phyloP scores from a whole-genome alignment of 2,113 vertebrate genomes.

The Eptatretus burgeri region DNA sequence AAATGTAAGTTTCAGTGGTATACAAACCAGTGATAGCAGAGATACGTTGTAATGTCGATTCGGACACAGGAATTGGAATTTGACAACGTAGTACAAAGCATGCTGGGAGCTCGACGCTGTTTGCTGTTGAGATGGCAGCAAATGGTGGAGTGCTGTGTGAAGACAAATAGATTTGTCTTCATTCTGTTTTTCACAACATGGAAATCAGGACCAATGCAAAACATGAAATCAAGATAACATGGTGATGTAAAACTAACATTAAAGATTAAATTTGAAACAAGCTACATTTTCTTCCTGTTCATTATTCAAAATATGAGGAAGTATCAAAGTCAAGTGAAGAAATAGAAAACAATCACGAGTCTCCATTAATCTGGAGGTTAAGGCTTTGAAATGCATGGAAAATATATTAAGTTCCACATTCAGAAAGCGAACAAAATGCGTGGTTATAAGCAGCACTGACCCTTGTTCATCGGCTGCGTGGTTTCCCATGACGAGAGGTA shows the following conservation, averaged over 20 bases:
- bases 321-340: too few relatives aligned
- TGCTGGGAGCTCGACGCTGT: conserved; percentile 78
- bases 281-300: not conserved
- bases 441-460: conserved; percentile 17
- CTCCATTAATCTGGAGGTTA: too few relatives aligned
- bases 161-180: not conserved
- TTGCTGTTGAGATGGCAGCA: conserved; percentile 61
- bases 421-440: too few relatives aligned
- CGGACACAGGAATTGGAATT: conserved; percentile 54
- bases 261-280: not conserved
- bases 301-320: too few relatives aligned
- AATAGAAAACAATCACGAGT: too few relatives aligned
- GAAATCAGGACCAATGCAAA: not conserved
- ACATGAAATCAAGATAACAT: not conserved
- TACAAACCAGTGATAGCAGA: too few relatives aligned
- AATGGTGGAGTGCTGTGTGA: conserved; percentile 47
- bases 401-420: too few relatives aligned
- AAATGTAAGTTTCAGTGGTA: too few relatives aligned
- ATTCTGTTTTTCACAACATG: not conserved
- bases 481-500: conserved; percentile 72
- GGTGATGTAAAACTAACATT: not conserved
- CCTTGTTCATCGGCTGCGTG: conserved; percentile 88
- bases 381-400: too few relatives aligned
- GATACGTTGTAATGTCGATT: conserved; percentile 8
- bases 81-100: conserved; percentile 92